Percentiles rank a stretch among this genome's conserved stretches.
Evolutionary conservation across 2,113 vertebrate genomes (phyloP).

Genomic region (Aptenodytes patagonicus): DNA sequence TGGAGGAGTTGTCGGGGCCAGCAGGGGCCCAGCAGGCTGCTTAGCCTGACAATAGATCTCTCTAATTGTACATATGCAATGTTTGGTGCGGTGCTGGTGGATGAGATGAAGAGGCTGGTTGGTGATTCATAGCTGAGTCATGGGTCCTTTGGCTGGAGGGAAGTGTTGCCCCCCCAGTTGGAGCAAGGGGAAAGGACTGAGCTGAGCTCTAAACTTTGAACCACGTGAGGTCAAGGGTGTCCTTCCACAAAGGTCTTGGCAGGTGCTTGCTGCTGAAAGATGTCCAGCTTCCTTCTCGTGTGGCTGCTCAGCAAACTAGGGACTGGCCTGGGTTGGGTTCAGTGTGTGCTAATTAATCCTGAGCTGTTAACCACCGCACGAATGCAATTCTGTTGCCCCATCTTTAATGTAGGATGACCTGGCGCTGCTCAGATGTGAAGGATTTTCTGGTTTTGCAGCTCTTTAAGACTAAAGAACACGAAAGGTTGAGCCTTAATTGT

Average conservation of each 20-base stretch:
- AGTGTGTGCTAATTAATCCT: neutral
- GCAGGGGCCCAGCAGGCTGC: neutral
- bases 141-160: neutral
- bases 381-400: neutral
- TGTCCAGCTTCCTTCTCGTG: neutral
- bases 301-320: neutral
- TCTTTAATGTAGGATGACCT: neutral
- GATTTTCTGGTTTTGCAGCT: constrained; percentile 26
- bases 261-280: neutral
- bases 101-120: neutral
- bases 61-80: neutral
- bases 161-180: neutral
- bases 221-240: neutral
- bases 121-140: neutral
- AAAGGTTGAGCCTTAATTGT: neutral
- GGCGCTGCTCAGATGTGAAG: neutral
- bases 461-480: neutral
- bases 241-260: neutral
- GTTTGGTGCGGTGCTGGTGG: neutral
- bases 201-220: neutral
- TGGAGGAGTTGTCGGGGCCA: neutral
- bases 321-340: neutral
- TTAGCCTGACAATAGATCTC: neutral
- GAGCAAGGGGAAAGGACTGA: neutral
- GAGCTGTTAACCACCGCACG: neutral